phyloP scores from a whole-genome alignment of 64 coral and sea anemone species.

The Cladopsammia gracilis region DNA sequence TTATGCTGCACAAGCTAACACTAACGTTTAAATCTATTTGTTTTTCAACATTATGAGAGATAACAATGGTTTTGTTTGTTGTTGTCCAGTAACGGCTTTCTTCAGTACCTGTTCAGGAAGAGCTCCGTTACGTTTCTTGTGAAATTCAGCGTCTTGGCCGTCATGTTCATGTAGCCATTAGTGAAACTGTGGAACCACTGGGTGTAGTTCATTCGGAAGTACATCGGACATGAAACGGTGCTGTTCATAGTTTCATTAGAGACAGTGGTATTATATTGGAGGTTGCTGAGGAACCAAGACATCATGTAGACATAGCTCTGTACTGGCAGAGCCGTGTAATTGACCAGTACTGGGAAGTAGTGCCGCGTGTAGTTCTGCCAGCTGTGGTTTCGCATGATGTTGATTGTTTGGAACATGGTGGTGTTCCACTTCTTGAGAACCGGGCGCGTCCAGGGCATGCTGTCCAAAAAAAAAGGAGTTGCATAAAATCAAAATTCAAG shows the following conservation, averaged over 20 bases:
- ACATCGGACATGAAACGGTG: not conserved
- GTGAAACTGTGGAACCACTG: constrained; percentile 15
- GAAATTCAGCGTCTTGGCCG: constrained; percentile 51
- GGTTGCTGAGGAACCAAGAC: not conserved
- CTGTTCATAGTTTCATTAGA: constrained; percentile 17
- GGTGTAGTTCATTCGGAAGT: constrained; percentile 34
- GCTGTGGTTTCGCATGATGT: constrained; percentile 52
- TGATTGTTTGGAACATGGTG: constrained; percentile 68
- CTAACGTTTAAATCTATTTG: too few species aligned
- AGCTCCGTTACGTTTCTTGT: constrained; percentile 46
- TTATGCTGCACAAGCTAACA: too few species aligned
- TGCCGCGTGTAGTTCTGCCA: constrained; percentile 54
- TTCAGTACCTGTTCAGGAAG: constrained; percentile 25
- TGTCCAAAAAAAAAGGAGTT: not conserved
- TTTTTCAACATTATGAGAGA: too few species aligned
- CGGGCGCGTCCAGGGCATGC: constrained; percentile 77
- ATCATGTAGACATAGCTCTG: not conserved
- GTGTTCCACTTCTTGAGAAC: constrained; percentile 71
- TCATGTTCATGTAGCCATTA: constrained; percentile 34
- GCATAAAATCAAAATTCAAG: not conserved
- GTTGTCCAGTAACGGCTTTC: not conserved
- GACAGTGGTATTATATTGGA: constrained; percentile 28
- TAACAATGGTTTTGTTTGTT: too few species aligned
- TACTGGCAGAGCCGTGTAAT: constrained; percentile 12
- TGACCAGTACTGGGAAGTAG: constrained; percentile 60